These are phyloP conservation scores for Perca flavescens DNA, from an alignment of 2,113 vertebrate genomes.

Conservation along the genomic window DNA sequence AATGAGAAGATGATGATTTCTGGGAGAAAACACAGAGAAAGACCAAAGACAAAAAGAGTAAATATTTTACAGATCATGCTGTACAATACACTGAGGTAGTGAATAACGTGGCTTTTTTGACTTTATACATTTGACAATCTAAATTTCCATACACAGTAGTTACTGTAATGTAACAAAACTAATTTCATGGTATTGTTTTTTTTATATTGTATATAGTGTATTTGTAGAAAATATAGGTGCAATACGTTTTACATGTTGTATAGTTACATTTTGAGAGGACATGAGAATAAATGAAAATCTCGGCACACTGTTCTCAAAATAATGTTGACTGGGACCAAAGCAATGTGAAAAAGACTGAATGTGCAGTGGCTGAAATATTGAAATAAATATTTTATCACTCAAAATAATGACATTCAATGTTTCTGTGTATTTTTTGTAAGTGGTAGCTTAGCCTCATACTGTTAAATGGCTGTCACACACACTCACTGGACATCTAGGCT, in stretches of 20 bases:
- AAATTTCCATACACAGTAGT: conserved; percentile 22
- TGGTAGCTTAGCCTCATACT: too few species aligned
- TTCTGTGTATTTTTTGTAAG: neutral
- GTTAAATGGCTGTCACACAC: neutral
- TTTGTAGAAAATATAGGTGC: conserved; percentile 51
- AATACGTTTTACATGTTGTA: conserved; percentile 50
- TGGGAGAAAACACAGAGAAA: neutral
- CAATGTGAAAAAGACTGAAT: conserved; percentile 25
- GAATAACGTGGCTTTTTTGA: conserved; percentile 8
- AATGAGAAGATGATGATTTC: neutral
- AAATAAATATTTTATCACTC: conserved; percentile 22
- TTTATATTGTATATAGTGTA: conserved; percentile 68
- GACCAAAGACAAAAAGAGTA: conserved; percentile 10
- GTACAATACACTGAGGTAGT: neutral
- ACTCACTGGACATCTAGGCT: neutral
- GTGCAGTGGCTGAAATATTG: conserved; percentile 5
- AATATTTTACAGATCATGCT: conserved; percentile 18
- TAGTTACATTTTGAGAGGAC: conserved; percentile 42
- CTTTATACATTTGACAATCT: conserved; percentile 16
- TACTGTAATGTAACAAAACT: conserved; percentile 24
- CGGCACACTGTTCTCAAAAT: conserved; percentile 1
- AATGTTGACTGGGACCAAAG: neutral
- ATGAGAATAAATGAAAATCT: conserved; percentile 30
- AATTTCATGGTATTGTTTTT: conserved; percentile 11
- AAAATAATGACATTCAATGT: neutral